Evolutionary conservation across 2,113 vertebrate species (phyloP), one percentile per base, ranked within the genome.

Genomic region (Tricholaema leucomelas): DNA sequence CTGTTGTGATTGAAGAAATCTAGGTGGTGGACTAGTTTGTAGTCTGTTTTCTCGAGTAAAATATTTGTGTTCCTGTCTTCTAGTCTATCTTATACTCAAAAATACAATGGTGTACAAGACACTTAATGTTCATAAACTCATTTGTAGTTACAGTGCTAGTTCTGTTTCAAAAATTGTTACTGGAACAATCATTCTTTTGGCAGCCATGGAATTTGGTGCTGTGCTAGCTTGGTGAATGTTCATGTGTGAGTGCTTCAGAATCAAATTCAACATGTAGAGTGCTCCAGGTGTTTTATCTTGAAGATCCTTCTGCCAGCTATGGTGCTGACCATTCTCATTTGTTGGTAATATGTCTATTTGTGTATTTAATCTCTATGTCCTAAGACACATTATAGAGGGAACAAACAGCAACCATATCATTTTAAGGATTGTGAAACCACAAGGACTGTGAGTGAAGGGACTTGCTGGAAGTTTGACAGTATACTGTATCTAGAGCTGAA

Each of bases 151-250:
- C 16, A 21, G 16, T 48, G 21, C 71, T 81, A 44, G 10, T 44
- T 71, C 30, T 75, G 12, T 81, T 67, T 88, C 69, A 75, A 20
- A 89, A 78, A 54, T 15, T 72, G 23, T 40, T 69, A 33, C n/a
- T 66, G 15, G n/a, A 85, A 46, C 21, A 60, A 3, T 23, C 19
- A 5, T 46, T 7, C 38, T 4, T 38, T 54, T 83, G 2, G 6
- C 75, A 5, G 67, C 21, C 0, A 0, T 38, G 64, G 30, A 19
- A 8, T 67, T 88, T 1, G 28, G 6, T 6, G 2, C 38, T 40
- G 4, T 83, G 35, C 54, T 66, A 31, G 30, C 16, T 50, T 61
- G 28, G 19, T 70, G 36, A 82, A 64, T 54, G 15, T 61, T 46
- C 5, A 4, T 31, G 2, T 28, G 18, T 15, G 56, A 73, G 55